A percentile compares a stretch with the other conserved stretches of the same genome.
Conservation (phyloP, 2,797 vertebrate species). For the Miichthys miiuy region DNA sequence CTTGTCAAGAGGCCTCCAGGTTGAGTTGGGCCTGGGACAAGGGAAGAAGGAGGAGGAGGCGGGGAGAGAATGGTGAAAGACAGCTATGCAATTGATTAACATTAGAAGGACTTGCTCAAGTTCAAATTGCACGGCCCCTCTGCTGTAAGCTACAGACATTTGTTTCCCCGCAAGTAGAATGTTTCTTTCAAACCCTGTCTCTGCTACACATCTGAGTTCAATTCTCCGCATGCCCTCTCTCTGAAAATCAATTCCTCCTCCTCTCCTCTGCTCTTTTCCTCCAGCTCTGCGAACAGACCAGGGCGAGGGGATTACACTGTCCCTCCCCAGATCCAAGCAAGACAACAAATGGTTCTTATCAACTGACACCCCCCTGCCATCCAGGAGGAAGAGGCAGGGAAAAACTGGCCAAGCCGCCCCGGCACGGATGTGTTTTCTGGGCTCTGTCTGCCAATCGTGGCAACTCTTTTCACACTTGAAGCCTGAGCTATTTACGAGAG, state of each 20-base stretch:
- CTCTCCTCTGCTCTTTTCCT: constrained; percentile 75
- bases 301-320: constrained; percentile 79
- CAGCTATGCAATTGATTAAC: constrained; percentile 83
- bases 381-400: constrained; percentile 67
- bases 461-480: constrained; percentile 77
- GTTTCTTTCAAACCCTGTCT: constrained; percentile 75
- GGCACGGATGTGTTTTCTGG: constrained; percentile 68
- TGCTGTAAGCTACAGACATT: constrained; percentile 80
- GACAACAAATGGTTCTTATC: constrained; percentile 84
- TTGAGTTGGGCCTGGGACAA: constrained; percentile 54
- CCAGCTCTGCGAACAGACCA: constrained; percentile 75
- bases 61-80: constrained; percentile 66
- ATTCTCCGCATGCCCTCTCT: constrained; percentile 79
- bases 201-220: constrained; percentile 82
- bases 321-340: constrained; percentile 79
- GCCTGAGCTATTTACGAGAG: constrained; percentile 77
- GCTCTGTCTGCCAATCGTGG: constrained; percentile 77
- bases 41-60: constrained; percentile 30
- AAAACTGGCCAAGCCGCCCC: constrained; percentile 63
- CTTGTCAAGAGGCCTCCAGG: constrained; percentile 72
- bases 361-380: constrained; percentile 75
- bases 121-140: constrained; percentile 73
- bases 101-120: constrained; percentile 76
- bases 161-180: constrained; percentile 78
- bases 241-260: constrained; percentile 81